Evolutionary conservation across 2,113 vertebrate genomes (phyloP).

Genomic region (Platysteira castanea): DNA sequence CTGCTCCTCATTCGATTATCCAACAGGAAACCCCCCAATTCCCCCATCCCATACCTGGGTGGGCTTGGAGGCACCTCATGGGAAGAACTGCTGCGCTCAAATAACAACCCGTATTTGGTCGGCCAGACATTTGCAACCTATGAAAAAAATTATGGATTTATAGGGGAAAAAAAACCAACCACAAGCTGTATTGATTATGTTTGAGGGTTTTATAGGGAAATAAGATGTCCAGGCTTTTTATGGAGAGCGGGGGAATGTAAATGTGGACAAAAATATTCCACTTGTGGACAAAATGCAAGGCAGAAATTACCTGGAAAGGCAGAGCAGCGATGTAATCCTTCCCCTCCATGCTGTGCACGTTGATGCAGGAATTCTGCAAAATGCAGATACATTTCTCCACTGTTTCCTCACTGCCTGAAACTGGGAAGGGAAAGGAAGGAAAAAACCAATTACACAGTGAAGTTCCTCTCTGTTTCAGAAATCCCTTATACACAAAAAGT

Average conservation of each 20-base stretch:
- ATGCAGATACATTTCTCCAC: slow-evolving; percentile 89
- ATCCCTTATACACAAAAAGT: neutral
- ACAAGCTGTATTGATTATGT: neutral
- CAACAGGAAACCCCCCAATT: neutral
- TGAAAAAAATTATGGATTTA: neutral
- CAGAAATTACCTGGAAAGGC: slow-evolving; percentile 87
- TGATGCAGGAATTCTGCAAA: slow-evolving; percentile 89
- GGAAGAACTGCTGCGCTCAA: slow-evolving; percentile 85
- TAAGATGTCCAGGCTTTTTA: neutral
- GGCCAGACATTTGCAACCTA: slow-evolving; percentile 93
- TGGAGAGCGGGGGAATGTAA: neutral
- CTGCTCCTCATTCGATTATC: neutral
- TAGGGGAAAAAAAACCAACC: too few relatives aligned
- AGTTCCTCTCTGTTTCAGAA: neutral
- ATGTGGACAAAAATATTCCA: neutral
- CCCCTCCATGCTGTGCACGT: slow-evolving; percentile 90
- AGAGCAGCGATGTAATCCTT: slow-evolving; percentile 95
- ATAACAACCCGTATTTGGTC: slow-evolving; percentile 90
- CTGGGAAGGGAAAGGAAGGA: neutral
- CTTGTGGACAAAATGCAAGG: too few relatives aligned
- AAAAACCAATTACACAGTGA: neutral
- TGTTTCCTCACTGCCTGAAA: slow-evolving; percentile 53
- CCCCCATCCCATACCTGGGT: slow-evolving; percentile 73
- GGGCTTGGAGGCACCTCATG: slow-evolving; percentile 81
- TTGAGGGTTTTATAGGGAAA: neutral